phyloP scores from a whole-genome alignment of 2,113 vertebrate genomes.

The Catharus minimus region DNA sequence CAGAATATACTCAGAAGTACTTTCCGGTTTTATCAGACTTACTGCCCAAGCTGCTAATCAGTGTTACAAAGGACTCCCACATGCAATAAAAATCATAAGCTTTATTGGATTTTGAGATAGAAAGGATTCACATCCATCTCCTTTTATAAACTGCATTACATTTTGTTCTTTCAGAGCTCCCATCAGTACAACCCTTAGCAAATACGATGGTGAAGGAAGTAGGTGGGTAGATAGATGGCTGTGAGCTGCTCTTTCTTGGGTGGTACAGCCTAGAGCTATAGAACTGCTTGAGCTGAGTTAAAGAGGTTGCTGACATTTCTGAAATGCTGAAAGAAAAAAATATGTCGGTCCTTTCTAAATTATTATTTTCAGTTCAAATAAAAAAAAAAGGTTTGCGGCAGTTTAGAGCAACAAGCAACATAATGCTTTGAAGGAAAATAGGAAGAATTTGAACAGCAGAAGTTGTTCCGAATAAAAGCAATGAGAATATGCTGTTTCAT shows the following conservation, averaged over 20 bases:
- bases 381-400: background rate
- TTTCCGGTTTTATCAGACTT: constrained; percentile 19
- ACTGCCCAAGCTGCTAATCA: constrained; percentile 21
- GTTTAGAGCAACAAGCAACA: background rate
- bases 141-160: constrained; percentile 34
- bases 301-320: constrained; percentile 4
- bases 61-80: constrained; percentile 38
- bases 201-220: background rate
- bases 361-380: background rate
- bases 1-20: background rate
- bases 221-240: background rate
- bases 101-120: constrained; percentile 60
- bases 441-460: background rate
- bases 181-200: background rate
- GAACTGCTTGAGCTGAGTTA: background rate
- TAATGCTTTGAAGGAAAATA: constrained; percentile 4
- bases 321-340: background rate
- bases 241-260: background rate
- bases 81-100: constrained; percentile 41
- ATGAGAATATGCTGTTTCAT: constrained; percentile 1
- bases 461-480: background rate
- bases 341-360: background rate
- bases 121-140: background rate
- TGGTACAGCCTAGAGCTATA: constrained; percentile 9
- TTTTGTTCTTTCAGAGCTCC: background rate